Base-by-base conservation (phyloP, 2,113 vertebrate genomes). In the Coreoperca whiteheadi region DNA sequence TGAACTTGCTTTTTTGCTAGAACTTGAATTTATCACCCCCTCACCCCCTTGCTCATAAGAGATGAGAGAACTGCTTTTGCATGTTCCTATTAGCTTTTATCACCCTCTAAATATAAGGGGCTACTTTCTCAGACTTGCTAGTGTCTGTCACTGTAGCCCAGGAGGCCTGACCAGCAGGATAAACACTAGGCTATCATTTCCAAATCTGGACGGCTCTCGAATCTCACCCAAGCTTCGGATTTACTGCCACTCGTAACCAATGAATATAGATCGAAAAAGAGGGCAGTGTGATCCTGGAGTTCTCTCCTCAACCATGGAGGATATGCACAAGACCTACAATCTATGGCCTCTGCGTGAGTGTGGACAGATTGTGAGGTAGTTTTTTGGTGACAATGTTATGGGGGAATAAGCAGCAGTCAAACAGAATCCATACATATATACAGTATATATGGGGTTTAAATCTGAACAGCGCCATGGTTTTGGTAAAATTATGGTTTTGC, bases 181-280 rank as follows among this genome's bases (percentile, higher is more conserved):
- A 75, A 90, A 90, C 77, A 81, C 73, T 8, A 75, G 71, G 48
- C 86, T 85, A 81, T 87, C 79, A 87, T 93, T 90, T 93, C 90
- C 85, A 87, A 70, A 66, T 34, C 34, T 25, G 39, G 89, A 81
- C 86, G 85, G 71, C 51, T 84, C 74, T 88, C 68, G 91, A 93
- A 94, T 91, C 89, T 90, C 72, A 90, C 41, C 53, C 54, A 25
- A 37, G 50, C 21, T 18, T 30, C 11, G 16, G 66, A 92, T 93
- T 90, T 94, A 92, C 72, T 78, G 79, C 83, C 20, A 37, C 60
- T 93, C 34, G 21, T 90, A 85, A 85, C 79, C 54, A n/a, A 67
- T 60, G 59, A 85, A 79, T 77, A 80, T 73, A 76, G 79, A 83
- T 84, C 59, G 63, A 74, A 76, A 67, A 76, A 79, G 53, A 75